Evolutionary conservation across 2,888 invertebrate species (phyloP), one percentile per base, ranked within the genome.

Genomic region (Odontomyia ornata): DNA sequence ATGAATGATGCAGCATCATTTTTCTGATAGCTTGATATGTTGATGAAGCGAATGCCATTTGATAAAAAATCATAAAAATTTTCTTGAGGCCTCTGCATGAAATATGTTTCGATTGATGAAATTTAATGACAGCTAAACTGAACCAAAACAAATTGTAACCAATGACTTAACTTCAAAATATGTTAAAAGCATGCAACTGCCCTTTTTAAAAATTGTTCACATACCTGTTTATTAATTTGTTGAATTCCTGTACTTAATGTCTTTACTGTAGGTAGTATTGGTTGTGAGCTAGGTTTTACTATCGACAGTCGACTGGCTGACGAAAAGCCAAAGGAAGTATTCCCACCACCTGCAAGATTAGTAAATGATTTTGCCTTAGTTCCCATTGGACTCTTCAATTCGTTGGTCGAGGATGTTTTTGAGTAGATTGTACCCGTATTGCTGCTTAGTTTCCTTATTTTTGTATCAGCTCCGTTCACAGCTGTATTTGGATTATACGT

Each of bases 291-390:
- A 46, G 69, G 82, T 81, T 23, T 81, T 79, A 77, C 60, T 65
- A 30, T 77, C 18, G 76, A 9, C 60, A 73, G 77, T 28, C 79
- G 71, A 46, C 69, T 78, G 46, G 76, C 79, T 64, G 81, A 82
- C 7, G 30, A 36, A 57, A 57, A 36, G 73, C 73, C 73, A 36
- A 15, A 57, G 9, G 60, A 23, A 27, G 25, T 23, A 30, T 25
- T 46, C 18, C 81, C 81, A 72, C 83, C 83, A 75, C 83, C 83
- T 76, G 83, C 82, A 77, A 87, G 80, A 80, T 86, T 87, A 78
- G 86, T 85, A 82, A 86, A 85, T 25, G 86, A 87, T 78, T 87
- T 86, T 5, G 86, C 85, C 81, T 87, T 87, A 21, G 83, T 84
- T 60, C 86, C 86, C 86, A 87, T 85, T 3, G 86, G 86, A 80